A percentile compares a stretch with the other conserved stretches of the same genome.
Conservation (phyloP, 2,797 vertebrate genomes). For the Urocyon cinereoargenteus region DNA sequence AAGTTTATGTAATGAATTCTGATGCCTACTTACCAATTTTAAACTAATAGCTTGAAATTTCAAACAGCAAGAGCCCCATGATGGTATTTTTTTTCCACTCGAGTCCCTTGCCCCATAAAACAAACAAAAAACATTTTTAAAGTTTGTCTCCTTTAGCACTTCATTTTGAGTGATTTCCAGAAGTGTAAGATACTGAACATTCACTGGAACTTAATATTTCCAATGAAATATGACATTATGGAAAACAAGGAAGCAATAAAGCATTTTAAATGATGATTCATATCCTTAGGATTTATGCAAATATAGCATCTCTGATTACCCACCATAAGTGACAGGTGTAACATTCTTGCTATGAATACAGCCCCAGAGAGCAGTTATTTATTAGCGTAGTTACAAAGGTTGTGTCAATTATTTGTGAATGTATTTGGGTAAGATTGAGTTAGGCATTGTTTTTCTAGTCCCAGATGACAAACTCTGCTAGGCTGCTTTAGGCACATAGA, state of each 20-base stretch:
- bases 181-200: slow-evolving; percentile 24
- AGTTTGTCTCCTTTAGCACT: slow-evolving; percentile 6
- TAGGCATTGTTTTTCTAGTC: slow-evolving; percentile 56
- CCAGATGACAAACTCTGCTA: slow-evolving; percentile 3
- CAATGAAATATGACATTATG: background rate
- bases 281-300: slow-evolving; percentile 57
- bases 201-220: slow-evolving; percentile 44
- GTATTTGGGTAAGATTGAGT: background rate
- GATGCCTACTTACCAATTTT: background rate
- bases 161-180: slow-evolving; percentile 40
- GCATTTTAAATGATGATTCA: slow-evolving; percentile 63
- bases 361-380: slow-evolving; percentile 22
- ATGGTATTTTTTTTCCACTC: background rate
- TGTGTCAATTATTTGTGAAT: slow-evolving; percentile 48
- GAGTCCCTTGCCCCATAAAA: background rate
- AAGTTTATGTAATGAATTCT: background rate
- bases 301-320: slow-evolving; percentile 12
- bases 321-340: background rate
- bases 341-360: slow-evolving; percentile 53
- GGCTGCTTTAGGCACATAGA: slow-evolving; percentile 43
- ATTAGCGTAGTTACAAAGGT: slow-evolving; percentile 25
- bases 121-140: background rate
- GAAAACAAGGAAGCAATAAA: slow-evolving; percentile 39
- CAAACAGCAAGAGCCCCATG: background rate
- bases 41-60: slow-evolving; percentile 17